Conservation (phyloP, 2,888 invertebrate species). For the Thereva nobilitata region DNA sequence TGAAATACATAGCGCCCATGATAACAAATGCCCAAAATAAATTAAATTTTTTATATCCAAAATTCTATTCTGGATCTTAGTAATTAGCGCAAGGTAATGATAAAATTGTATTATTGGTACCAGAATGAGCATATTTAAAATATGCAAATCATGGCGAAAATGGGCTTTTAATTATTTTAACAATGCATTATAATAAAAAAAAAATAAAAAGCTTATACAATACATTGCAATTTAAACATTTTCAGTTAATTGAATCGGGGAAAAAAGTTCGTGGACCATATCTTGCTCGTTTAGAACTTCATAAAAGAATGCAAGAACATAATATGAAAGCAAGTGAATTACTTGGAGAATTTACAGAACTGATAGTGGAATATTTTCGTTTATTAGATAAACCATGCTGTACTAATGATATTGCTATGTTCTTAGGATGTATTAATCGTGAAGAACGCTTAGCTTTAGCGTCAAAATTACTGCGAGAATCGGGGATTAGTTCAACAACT, state of each 20-base stretch:
- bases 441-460: constrained; percentile 65
- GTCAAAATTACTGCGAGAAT: constrained; percentile 65
- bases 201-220: too few species aligned
- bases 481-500: constrained; percentile 67
- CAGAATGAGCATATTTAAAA: too few species aligned
- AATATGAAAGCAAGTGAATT: constrained; percentile 62
- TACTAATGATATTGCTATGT: constrained; percentile 79
- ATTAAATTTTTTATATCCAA: too few species aligned
- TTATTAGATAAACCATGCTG: constrained; percentile 83
- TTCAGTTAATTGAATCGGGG: constrained; percentile 62
- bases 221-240: constrained; percentile 44
- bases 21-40: too few species aligned
- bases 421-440: constrained; percentile 66
- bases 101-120: too few species aligned
- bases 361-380: constrained; percentile 77
- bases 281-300: constrained; percentile 79
- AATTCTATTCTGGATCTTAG: too few species aligned
- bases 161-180: background rate
- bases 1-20: too few species aligned
- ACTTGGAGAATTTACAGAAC: constrained; percentile 67
- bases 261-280: constrained; percentile 76
- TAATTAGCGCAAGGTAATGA: too few species aligned
- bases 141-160: background rate
- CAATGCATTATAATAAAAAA: too few species aligned
- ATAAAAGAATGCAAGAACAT: constrained; percentile 64